These are phyloP conservation scores for Bombus pascuorum DNA, from an alignment of 1,140 invertebrate species.

Conservation along the genomic window DNA sequence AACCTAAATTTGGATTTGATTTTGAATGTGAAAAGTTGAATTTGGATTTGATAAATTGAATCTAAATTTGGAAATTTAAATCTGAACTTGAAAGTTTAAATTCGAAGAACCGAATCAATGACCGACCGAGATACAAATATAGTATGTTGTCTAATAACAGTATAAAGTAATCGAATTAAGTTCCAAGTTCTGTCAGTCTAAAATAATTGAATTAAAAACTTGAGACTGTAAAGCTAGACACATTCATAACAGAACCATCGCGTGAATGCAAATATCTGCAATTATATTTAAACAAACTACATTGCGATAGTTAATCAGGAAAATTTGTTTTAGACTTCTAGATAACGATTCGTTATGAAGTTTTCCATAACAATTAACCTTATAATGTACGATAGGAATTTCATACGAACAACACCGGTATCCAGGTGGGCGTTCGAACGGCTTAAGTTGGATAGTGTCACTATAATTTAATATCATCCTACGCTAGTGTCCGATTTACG, in stretches of 20 bases:
- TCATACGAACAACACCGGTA: background rate
- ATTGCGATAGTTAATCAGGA: background rate
- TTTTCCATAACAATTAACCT: background rate
- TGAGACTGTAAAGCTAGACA: background rate
- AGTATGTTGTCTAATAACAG: too few species aligned
- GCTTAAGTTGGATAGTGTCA: background rate
- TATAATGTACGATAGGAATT: background rate
- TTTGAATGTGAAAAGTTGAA: background rate
- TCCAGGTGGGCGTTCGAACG: background rate
- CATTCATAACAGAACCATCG: background rate
- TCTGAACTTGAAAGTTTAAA: too few species aligned
- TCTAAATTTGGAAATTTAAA: too few species aligned
- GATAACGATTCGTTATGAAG: background rate
- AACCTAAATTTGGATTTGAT: too few species aligned
- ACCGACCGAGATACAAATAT: too few species aligned
- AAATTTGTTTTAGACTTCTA: rapidly evolving
- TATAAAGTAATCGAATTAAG: too few species aligned
- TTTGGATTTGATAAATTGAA: background rate
- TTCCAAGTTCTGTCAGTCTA: too few species aligned
- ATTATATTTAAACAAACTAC: background rate
- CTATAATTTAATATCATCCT: conserved; percentile 21
- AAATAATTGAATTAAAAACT: background rate
- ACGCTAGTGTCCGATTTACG: conserved; percentile 8
- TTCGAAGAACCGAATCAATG: too few species aligned
- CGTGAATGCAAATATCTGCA: background rate